Percentiles rank a stretch among this genome's conserved stretches.
Conservation (phyloP, 2,888 invertebrate species). For the Epistrophella euchroma region DNA sequence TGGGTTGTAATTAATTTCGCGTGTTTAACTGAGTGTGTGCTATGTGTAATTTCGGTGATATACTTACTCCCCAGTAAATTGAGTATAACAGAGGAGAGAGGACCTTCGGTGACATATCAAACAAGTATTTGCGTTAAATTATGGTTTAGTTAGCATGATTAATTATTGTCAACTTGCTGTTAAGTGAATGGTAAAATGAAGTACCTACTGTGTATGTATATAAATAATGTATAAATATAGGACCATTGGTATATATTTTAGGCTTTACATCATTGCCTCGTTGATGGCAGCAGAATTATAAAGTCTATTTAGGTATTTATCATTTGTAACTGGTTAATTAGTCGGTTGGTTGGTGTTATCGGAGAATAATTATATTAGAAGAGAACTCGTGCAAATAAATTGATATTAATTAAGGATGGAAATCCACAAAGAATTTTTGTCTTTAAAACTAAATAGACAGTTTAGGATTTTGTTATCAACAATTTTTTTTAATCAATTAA, state of each 20-base stretch:
- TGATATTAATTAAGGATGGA: constrained; percentile 33
- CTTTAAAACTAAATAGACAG: no score
- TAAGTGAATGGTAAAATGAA: neutral
- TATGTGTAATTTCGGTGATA: neutral
- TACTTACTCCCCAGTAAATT: neutral
- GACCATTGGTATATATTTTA: neutral
- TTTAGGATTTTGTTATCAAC: no score
- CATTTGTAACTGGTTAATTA: constrained; percentile 63
- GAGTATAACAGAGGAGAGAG: neutral
- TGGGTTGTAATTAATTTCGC: constrained; percentile 74
- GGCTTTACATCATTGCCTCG: neutral
- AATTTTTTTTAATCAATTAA: no score
- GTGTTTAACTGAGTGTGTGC: constrained; percentile 68
- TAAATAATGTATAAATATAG: neutral
- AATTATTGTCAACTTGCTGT: constrained; percentile 56
- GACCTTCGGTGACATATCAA: constrained; percentile 60
- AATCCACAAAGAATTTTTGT: neutral
- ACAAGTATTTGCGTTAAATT: constrained; percentile 73
- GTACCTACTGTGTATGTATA: neutral
- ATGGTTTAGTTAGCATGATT: constrained; percentile 75
- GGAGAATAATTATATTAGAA: constrained; percentile 28
- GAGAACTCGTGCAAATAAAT: constrained; percentile 53
- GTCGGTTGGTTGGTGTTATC: constrained; percentile 52
- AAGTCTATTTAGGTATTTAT: constrained; percentile 20
- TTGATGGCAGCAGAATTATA: constrained; percentile 21